Conservation (phyloP, 2,113 vertebrate species). For the Pseudorectes ferrugineus region DNA sequence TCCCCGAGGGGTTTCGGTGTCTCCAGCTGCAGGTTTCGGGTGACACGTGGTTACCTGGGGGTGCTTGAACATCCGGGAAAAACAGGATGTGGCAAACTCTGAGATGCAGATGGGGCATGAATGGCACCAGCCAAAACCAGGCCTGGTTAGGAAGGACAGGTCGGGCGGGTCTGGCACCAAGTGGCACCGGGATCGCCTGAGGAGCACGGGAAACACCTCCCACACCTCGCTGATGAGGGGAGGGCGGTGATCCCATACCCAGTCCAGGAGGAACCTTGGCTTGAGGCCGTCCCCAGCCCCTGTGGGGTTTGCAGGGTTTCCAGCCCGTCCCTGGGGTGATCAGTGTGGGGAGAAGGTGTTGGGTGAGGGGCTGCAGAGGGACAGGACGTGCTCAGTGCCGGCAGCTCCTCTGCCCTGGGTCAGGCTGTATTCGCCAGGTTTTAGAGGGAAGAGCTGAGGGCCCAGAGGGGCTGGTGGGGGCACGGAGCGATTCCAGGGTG, state of each 20-base stretch:
- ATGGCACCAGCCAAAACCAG: neutral
- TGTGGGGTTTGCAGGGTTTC: neutral
- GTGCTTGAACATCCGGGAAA: rapidly evolving
- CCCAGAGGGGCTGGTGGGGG: too few relatives aligned
- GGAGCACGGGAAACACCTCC: neutral
- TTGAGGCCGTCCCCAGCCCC: neutral
- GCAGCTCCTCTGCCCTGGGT: rapidly evolving
- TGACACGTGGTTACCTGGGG: neutral
- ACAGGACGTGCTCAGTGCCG: rapidly evolving
- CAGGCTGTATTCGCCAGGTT: rapidly evolving
- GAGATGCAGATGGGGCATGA: rapidly evolving
- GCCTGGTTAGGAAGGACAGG: rapidly evolving
- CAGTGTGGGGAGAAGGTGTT: rapidly evolving
- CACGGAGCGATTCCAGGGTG: too few relatives aligned
- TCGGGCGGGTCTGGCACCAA: rapidly evolving
- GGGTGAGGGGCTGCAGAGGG: neutral
- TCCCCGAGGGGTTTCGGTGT: rapidly evolving
- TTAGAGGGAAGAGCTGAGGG: neutral
- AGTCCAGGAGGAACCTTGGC: neutral
- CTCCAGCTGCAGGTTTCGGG: neutral
- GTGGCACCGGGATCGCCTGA: rapidly evolving
- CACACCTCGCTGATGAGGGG: rapidly evolving
- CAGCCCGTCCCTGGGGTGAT: neutral
- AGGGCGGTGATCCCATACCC: neutral
- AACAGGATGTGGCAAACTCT: neutral